Evolutionary conservation across 2,888 invertebrate genomes (phyloP), one percentile per base, ranked within the genome.

Genomic region (Rhamnusium bicolor): DNA sequence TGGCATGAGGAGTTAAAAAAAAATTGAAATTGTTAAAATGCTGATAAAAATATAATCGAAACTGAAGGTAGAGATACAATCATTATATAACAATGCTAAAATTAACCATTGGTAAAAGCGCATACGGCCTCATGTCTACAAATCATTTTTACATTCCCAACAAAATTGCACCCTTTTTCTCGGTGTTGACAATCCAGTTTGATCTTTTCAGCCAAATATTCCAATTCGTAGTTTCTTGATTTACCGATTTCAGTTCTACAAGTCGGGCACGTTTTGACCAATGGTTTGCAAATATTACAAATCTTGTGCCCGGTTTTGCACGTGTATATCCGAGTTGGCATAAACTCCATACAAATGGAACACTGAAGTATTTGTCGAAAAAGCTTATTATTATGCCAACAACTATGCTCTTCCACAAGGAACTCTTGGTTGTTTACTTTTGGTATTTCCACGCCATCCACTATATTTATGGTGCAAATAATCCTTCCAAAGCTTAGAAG

Each of bases 271-370:
- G 56, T 72, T 4, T 61, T 74, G 1, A 79, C 60, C 12, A 68
- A 58, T 7, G 75, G 47, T 6, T 81, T 73, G 72, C 85, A 86
- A n/a, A 60, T 62, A 18, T 76, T 79, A 69, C 85, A 85, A 62
- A 83, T 77, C 21, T 82, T 83, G 67, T 86, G 85, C 0, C 84
- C 84, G 1, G 74, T 78, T 47, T 71, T 65, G 69, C 85, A 86
- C 51, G 24, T 24, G 24, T 24, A 6, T 24, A 24, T 82, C 81
- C 5, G 69, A 65, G 7, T 84, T 85, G 4, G 66, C 80, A 84
- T 81, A 18, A 79, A 78, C 18, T 83, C 80, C 8, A 80, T 73
- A 68, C 85, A 85, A 10, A 83, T 66, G 12, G 84, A 82, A 69
- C 85, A 85, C 49, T 54, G 54, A 2, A 54, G 21, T 7, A 54